Evolutionary conservation across 1,140 invertebrate genomes (phyloP).

Genomic region (Drosophila sp.): DNA sequence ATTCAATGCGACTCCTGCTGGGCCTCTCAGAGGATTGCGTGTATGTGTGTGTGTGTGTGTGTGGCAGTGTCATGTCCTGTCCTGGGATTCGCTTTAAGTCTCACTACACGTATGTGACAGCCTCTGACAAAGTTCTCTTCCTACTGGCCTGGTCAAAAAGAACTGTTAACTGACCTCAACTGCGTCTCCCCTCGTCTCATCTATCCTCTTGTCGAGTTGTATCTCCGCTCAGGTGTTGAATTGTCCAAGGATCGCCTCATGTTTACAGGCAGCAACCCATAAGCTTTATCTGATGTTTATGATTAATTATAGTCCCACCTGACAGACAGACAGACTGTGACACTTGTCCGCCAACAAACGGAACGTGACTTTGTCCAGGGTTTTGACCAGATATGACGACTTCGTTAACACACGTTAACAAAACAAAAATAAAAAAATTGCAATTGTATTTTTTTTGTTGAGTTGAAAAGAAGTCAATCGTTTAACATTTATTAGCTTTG

Average conservation of each 20-base stretch:
- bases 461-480: too few species aligned
- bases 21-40: background rate
- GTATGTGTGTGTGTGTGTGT: conserved; percentile 1
- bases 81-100: conserved; percentile 22
- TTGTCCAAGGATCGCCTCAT: conserved; percentile 23
- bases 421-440: too few species aligned
- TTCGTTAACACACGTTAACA: background rate
- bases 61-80: background rate
- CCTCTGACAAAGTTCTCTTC: conserved; percentile 24
- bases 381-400: background rate
- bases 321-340: conserved; percentile 35
- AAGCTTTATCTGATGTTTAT: conserved; percentile 51
- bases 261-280: conserved; percentile 21
- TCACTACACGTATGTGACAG: conserved; percentile 25
- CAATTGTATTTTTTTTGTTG: too few species aligned
- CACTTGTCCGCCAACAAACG: conserved; percentile 5
- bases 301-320: conserved; percentile 43
- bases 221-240: conserved; percentile 27
- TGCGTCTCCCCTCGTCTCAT: background rate
- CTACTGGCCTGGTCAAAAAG: background rate
- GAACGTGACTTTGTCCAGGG: conserved; percentile 19
- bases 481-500: too few species aligned
- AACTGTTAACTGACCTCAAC: too few species aligned
- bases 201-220: conserved; percentile 18
- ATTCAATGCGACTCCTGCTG: conserved; percentile 25